phyloP scores from a whole-genome alignment of 2,797 vertebrate genomes.

The Gadopsis marmoratus region DNA sequence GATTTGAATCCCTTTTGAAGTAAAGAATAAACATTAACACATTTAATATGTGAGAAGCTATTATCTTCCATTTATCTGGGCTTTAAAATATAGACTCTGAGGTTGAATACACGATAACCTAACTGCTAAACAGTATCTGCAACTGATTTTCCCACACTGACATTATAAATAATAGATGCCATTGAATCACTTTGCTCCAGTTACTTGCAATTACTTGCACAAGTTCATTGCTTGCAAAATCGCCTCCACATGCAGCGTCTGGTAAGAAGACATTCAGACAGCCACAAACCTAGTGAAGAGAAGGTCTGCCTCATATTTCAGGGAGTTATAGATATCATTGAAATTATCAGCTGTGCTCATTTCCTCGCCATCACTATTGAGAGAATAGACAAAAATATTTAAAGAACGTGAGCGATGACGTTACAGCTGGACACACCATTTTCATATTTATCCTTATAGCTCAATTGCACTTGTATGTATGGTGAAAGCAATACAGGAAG shows the following conservation, averaged over 20 bases:
- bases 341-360: conserved; percentile 89
- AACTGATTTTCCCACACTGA: conserved; percentile 9
- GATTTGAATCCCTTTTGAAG: conserved; percentile 86
- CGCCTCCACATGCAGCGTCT: background rate
- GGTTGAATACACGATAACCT: background rate
- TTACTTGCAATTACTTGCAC: background rate
- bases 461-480: background rate
- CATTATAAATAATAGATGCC: conserved; percentile 1
- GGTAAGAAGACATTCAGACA: background rate
- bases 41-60: background rate
- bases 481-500: background rate
- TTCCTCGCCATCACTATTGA: conserved; percentile 92
- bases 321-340: conserved; percentile 88
- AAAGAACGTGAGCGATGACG: background rate
- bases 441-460: conserved; percentile 6
- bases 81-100: background rate
- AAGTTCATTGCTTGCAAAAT: background rate
- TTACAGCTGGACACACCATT: background rate
- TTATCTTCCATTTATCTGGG: background rate
- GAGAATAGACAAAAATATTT: conserved; percentile 51
- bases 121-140: background rate
- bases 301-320: conserved; percentile 94
- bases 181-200: conserved; percentile 2
- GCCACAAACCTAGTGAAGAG: conserved; percentile 94
- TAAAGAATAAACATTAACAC: conserved; percentile 20